Base-by-base conservation (phyloP, 2,888 invertebrate species). In the Eupithecia dodoneata region DNA sequence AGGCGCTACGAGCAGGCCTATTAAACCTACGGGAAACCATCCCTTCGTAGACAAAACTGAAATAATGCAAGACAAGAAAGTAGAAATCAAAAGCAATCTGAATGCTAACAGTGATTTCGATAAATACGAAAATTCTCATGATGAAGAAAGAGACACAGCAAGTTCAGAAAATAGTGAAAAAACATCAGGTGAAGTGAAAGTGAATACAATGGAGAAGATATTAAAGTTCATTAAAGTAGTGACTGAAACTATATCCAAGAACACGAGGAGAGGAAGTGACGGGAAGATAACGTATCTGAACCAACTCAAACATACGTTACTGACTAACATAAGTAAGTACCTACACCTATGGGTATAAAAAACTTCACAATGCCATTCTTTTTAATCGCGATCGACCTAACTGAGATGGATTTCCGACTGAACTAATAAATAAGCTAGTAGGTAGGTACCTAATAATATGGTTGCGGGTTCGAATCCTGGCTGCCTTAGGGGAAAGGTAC, bases 281-380 rank as follows among this genome's bases (percentile, higher is more conserved):
- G 96, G 95, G 73, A 97, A 97, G 89, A 89, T 96, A 13, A 87
- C 90, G 69, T 96, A 96, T 85, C 92, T 97, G 75, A 94, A 95
- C 81, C 89, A 93, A 30, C 93, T 97, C 75, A 95, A 96, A 80
- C 95, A 96, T 80, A 93, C 95, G 76, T 91, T 98, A 42, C 90
- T 97, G 80, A 88, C 89, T 44, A 96, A 96, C 85, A 97, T 98
- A 83, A 96, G 97, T 97, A 92, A 95, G 95, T 81, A 7, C 7
- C n/a, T 67, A 45, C 30, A 30, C 44, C 65, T 42, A 66, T 15
- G 10, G 18, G 18, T 63, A 10, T 30, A 30, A 4, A 63, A 30
- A 4, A 63, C 1, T 4, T 63, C 30, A n/a, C 4, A 63, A 9
- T 59, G 52, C 15, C 10, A 52, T 52, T 52, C 4, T 49, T 49